Conservation (phyloP, 1,140 invertebrate genomes). For the Zaprionus camerounensis region DNA sequence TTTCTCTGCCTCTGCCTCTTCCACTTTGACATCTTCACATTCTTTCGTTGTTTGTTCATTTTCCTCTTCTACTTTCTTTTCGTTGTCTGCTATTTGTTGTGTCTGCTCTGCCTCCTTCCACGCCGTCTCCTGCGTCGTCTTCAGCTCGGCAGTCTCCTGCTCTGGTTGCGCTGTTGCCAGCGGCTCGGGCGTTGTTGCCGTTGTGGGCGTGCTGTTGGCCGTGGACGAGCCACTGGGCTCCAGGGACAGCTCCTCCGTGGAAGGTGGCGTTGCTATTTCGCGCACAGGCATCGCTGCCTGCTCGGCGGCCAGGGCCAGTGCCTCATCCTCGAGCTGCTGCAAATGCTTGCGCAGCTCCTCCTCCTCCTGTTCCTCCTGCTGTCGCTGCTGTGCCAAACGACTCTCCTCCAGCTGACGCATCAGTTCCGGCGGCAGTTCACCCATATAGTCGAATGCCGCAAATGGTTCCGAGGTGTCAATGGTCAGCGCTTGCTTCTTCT, state of each 20-base stretch:
- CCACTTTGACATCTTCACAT: background rate
- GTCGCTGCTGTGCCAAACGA: slow-evolving; percentile 25
- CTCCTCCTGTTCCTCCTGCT: slow-evolving; percentile 32
- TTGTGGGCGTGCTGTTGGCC: slow-evolving; percentile 10
- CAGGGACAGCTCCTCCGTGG: slow-evolving; percentile 26
- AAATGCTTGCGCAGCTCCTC: slow-evolving; percentile 37
- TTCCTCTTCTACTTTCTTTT: background rate
- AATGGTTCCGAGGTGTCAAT: slow-evolving; percentile 36
- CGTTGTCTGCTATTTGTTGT: background rate
- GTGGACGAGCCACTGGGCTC: slow-evolving; percentile 21
- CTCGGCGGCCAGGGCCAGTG: slow-evolving; percentile 22
- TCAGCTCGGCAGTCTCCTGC: background rate
- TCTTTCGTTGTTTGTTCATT: background rate
- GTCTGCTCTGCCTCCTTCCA: background rate
- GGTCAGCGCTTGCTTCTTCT: slow-evolving; percentile 60
- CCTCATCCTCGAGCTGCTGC: slow-evolving; percentile 30
- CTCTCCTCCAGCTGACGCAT: slow-evolving; percentile 62
- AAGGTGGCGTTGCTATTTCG: slow-evolving; percentile 15
- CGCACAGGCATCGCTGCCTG: background rate
- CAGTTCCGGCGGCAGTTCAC: slow-evolving; percentile 65
- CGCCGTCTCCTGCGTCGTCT: background rate
- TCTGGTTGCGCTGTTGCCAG: background rate
- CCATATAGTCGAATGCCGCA: slow-evolving; percentile 59
- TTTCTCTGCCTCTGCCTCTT: background rate
- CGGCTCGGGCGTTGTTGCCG: slow-evolving; percentile 22